Base-by-base conservation (phyloP, 2,797 vertebrate species). In the Phoeniculus purpureus region DNA sequence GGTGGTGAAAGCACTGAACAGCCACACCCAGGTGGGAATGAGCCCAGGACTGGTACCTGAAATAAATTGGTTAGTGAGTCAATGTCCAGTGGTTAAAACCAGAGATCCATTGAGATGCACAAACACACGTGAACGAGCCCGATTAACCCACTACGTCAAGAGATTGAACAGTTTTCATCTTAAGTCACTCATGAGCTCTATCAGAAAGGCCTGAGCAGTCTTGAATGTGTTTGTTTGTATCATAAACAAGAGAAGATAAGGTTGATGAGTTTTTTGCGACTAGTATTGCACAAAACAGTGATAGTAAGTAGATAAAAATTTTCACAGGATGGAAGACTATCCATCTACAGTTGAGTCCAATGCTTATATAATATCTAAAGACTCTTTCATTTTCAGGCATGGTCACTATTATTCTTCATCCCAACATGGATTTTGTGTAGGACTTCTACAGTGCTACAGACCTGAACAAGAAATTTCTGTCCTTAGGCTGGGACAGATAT, bases 11-110 rank as follows among this genome's bases (percentile, higher is more conserved):
- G 95, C 91, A 89, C 96, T 95, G 94, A 97, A 95, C 40, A 93
- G 91, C 95, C 95, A 97, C n/a, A 89, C 86, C 96, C 95, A 96
- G n/a, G 89, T 85, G 56, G 95, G 96, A 94, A 96, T 89, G 90
- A 94, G 97, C 66, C 92, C 84, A 85, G 90, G 92, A 68, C 96
- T 94, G 83, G 83, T 92, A 95, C 88, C 92, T 96, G 78, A 59
- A 96, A 95, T 64, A 95, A 89, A 93, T 3, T 0, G 1, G 14
- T 23, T 15, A 58, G 29, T 5, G 29, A 84, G 51, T 82, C 56
- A 73, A 10, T 43, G 29, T 47, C 60, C 11, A 76, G 80, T 23
- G 15, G 27, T 88, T 79, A 89, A 64, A 56, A 85, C 40, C 80
- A 93, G 84, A 88, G 67, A 86, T 45, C 19, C 68, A 81, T 37